phyloP scores from a whole-genome alignment of 2,888 invertebrate species.

The Escarpia spicata region DNA sequence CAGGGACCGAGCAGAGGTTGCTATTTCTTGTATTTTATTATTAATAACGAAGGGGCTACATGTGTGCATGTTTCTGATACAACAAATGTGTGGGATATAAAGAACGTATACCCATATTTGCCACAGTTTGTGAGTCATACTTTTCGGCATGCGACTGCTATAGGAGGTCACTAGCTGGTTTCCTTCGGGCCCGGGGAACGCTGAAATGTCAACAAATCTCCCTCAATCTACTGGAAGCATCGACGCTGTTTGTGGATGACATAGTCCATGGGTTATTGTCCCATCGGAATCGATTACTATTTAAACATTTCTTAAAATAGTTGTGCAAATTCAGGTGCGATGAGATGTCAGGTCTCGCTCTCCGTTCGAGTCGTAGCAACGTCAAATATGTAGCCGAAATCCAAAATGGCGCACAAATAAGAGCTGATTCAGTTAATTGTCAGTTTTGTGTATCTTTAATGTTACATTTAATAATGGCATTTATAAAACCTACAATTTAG shows the following conservation, averaged over 20 bases:
- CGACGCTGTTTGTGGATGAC: neutral
- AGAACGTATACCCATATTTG: neutral
- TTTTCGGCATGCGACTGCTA: neutral
- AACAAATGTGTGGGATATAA: neutral
- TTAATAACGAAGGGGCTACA: neutral
- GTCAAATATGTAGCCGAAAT: conserved; percentile 8
- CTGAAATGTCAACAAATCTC: conserved; percentile 16
- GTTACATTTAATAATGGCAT: neutral
- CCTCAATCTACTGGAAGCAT: neutral
- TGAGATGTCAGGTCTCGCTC: neutral
- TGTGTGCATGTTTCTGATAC: neutral
- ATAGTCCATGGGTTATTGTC: neutral
- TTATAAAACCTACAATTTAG: neutral
- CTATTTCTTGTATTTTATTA: conserved; percentile 14
- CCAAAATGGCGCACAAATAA: conserved; percentile 14
- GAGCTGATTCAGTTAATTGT: neutral
- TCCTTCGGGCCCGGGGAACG: conserved; percentile 14
- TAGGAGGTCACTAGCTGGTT: conserved; percentile 16
- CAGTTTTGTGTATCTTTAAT: neutral
- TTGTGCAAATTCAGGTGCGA: conserved; percentile 16
- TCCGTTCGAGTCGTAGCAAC: neutral
- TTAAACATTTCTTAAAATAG: neutral
- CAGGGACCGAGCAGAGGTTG: conserved; percentile 61
- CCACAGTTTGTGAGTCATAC: conserved; percentile 12
- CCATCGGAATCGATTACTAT: neutral